Percentiles rank a stretch among this genome's conserved stretches.
These are phyloP conservation scores for Caenorhabditis briggsae DNA, from an alignment of 1,140 invertebrate species.

Conservation along the genomic window DNA sequence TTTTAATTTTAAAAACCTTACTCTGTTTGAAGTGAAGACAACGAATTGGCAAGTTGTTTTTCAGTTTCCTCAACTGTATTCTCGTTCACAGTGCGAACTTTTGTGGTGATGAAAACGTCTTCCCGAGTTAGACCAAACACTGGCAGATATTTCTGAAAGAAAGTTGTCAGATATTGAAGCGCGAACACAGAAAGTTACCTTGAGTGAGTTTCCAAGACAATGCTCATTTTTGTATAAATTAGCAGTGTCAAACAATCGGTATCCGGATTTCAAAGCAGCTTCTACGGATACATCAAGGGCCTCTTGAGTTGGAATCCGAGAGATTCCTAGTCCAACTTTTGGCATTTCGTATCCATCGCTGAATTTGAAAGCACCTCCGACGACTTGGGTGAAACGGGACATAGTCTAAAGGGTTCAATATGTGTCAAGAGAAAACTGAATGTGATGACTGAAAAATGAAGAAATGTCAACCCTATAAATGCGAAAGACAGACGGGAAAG, in stretches of 20 bases:
- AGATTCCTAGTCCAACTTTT: conserved; percentile 36
- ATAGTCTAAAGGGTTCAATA: neutral
- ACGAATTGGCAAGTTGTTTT: conserved; percentile 51
- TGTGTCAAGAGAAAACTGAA: neutral
- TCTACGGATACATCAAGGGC: neutral
- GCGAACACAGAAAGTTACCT: neutral
- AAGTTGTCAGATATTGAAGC: neutral
- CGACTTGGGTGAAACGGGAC: conserved; percentile 8
- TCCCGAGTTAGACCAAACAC: conserved; percentile 77
- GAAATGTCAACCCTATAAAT: neutral
- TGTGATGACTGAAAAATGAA: neutral
- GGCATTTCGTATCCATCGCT: conserved; percentile 32
- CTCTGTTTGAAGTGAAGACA: conserved; percentile 59
- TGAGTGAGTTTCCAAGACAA: conserved; percentile 24
- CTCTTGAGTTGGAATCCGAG: conserved; percentile 10
- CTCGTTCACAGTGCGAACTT: conserved; percentile 73
- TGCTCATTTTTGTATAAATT: conserved; percentile 41
- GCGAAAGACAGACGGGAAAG: neutral
- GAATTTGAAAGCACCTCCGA: conserved; percentile 27
- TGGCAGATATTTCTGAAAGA: conserved; percentile 74
- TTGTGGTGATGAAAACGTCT: conserved; percentile 81
- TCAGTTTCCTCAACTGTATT: conserved; percentile 41
- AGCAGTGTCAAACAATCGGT: conserved; percentile 11
- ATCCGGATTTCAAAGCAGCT: conserved; percentile 30
- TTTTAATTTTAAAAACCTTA: conserved; percentile 9